Evolutionary conservation across 2,113 vertebrate species (phyloP).

Genomic region (Psittacula cyanocephala): DNA sequence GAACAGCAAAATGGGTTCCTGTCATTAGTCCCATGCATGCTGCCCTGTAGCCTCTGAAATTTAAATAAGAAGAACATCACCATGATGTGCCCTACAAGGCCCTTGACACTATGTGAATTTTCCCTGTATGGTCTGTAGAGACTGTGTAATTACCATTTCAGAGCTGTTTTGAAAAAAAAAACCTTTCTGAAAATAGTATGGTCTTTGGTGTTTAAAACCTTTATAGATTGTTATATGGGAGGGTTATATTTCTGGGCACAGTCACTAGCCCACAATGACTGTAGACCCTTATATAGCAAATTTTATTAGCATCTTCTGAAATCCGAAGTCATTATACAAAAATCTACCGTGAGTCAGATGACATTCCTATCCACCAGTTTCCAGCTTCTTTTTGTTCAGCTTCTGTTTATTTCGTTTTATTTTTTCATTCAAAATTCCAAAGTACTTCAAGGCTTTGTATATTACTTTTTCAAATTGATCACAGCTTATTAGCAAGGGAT

Average conservation of each 20-base stretch:
- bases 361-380: background rate
- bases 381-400: background rate
- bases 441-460: background rate
- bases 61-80: background rate
- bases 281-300: background rate
- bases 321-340: background rate
- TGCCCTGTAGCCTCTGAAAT: background rate
- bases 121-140: background rate
- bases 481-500: background rate
- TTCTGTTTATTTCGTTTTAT: background rate
- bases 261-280: background rate
- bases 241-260: background rate
- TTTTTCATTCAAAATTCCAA: background rate
- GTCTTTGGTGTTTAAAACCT: background rate
- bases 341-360: background rate
- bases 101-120: background rate
- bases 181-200: background rate
- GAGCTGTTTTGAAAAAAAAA: background rate
- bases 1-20: background rate
- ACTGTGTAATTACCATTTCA: background rate
- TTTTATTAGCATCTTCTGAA: background rate
- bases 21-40: background rate
- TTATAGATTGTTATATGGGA: background rate
- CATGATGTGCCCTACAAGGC: background rate
- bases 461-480: conserved; percentile 42